phyloP scores from a whole-genome alignment of 2,888 invertebrate species.

The Oxystoma pomonae region DNA sequence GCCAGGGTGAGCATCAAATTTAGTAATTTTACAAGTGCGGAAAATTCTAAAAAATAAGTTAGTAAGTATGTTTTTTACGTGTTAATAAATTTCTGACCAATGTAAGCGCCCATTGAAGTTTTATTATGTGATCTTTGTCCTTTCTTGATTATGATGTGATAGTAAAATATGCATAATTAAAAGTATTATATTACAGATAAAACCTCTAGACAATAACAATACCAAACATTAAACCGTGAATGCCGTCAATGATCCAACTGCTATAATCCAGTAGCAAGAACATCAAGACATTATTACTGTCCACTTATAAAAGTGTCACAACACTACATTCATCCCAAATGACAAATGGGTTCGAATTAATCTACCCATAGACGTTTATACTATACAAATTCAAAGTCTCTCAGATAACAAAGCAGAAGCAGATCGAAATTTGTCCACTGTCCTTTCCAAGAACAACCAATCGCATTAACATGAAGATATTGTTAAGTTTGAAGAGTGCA shows the following conservation, averaged over 20 bases:
- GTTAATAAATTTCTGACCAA: no score
- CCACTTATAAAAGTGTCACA: background rate
- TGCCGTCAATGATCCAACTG: background rate
- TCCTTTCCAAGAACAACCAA: background rate
- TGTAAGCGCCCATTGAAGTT: no score
- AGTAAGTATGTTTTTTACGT: no score
- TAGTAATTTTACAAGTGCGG: no score
- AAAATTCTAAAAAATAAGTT: no score
- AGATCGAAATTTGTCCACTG: background rate
- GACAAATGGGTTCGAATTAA: background rate
- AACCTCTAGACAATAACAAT: background rate
- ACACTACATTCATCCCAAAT: conserved; percentile 1
- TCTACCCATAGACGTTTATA: conserved; percentile 7
- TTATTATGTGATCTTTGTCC: no score
- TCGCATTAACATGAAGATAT: background rate
- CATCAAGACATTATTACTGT: background rate
- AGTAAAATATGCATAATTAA: no score
- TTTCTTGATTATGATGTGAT: no score
- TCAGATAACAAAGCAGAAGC: background rate
- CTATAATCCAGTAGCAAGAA: background rate
- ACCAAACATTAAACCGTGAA: background rate
- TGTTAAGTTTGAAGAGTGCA: background rate
- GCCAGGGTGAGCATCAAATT: no score
- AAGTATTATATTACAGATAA: no score
- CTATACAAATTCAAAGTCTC: conserved; percentile 10